These are phyloP conservation scores for Masticophis lateralis DNA, from an alignment of 2,797 vertebrate species.

Conservation along the genomic window DNA sequence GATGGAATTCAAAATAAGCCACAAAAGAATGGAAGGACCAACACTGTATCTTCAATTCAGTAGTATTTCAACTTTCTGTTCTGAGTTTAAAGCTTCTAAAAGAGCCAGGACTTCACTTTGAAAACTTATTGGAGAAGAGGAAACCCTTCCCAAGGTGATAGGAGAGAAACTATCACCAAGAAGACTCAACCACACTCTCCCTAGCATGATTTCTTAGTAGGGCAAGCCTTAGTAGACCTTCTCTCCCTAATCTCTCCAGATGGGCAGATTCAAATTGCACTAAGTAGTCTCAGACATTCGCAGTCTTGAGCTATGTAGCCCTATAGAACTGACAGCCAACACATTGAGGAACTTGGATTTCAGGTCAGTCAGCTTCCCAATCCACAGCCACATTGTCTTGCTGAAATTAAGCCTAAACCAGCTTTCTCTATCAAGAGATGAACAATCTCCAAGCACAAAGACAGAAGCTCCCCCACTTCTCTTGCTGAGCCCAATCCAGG, in stretches of 20 bases:
- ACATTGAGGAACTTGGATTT: neutral
- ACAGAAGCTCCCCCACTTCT: neutral
- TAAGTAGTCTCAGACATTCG: neutral
- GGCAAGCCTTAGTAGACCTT: neutral
- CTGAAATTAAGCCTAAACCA: neutral
- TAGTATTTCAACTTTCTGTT: neutral
- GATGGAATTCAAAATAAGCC: neutral
- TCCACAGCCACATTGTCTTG: neutral
- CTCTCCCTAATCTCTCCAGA: neutral
- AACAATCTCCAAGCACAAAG: neutral
- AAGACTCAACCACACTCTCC: neutral
- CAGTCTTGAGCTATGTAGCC: neutral
- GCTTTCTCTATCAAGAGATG: neutral
- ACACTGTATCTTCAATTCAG: neutral
- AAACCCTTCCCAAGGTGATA: neutral
- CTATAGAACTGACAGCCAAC: neutral
- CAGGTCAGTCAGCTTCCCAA: neutral
- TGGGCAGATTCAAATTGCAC: neutral
- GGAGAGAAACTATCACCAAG: neutral
- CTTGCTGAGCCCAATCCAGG: neutral
- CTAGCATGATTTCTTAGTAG: neutral
- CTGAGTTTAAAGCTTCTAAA: neutral
- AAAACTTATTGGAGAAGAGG: neutral
- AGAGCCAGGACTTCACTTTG: neutral
- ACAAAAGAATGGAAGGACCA: neutral